Conservation (phyloP, 2,888 invertebrate genomes). For the Agapostemon virescens region DNA sequence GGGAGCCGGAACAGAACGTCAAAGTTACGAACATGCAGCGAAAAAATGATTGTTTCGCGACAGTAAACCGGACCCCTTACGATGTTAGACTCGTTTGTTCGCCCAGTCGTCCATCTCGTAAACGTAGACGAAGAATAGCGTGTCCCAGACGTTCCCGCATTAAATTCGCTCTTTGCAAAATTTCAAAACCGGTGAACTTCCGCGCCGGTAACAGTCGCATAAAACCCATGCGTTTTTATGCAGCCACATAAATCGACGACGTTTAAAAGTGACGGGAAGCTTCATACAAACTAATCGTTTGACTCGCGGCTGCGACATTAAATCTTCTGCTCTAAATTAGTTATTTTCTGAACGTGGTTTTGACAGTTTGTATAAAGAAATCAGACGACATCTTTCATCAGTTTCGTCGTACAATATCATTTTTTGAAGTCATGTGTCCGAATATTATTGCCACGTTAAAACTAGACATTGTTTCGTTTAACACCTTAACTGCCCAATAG, state of each 20-base stretch:
- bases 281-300: conserved; percentile 46
- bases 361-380: not conserved
- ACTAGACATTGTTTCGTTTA: too few relatives aligned
- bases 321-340: not conserved
- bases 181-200: not conserved
- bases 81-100: not conserved
- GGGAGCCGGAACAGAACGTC: not conserved
- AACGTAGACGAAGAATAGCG: not conserved
- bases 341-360: not conserved
- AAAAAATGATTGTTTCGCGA: conserved; percentile 1
- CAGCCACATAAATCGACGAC: not conserved
- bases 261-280: conserved; percentile 22
- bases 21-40: not conserved
- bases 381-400: not conserved
- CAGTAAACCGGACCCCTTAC: not conserved
- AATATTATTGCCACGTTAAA: too few relatives aligned
- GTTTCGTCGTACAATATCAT: not conserved
- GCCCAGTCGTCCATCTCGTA: not conserved
- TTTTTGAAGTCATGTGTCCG: too few relatives aligned
- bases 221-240: conserved; percentile 6
- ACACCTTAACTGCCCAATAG: too few relatives aligned
- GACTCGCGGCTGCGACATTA: not conserved
- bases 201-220: not conserved
- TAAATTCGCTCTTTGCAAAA: not conserved
- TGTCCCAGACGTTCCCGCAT: conserved; percentile 1